Percentiles rank a stretch among this genome's conserved stretches.
Conservation (phyloP, 2,888 invertebrate species). For the Tenthredo amoena region DNA sequence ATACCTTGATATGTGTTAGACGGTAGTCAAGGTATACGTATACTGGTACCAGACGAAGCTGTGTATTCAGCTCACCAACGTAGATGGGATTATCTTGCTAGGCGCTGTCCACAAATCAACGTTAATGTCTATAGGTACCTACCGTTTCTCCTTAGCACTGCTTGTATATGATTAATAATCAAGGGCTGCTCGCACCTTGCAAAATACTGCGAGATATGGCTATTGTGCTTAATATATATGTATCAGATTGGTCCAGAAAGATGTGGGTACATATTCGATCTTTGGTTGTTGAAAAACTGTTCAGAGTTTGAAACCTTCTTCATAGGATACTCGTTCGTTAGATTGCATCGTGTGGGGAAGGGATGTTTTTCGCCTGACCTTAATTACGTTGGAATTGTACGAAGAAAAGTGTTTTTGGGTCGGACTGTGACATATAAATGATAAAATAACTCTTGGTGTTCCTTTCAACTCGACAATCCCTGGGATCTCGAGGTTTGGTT, state of each 20-base stretch:
- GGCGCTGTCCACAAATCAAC: slow-evolving; percentile 50
- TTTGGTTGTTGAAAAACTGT: not conserved
- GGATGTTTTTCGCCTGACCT: not conserved
- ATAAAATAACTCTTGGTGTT: slow-evolving; percentile 75
- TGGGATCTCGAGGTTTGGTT: slow-evolving; percentile 8
- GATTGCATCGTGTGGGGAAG: not conserved
- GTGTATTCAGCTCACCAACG: slow-evolving; percentile 28
- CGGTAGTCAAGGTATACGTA: slow-evolving; percentile 18
- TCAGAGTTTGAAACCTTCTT: not conserved
- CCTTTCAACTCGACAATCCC: slow-evolving; percentile 54
- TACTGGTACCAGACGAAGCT: not conserved
- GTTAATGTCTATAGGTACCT: slow-evolving; percentile 34
- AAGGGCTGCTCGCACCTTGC: slow-evolving; percentile 17
- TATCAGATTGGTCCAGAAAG: not conserved
- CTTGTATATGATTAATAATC: slow-evolving; percentile 40
- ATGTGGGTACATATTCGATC: not conserved
- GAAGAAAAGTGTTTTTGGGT: slow-evolving; percentile 16
- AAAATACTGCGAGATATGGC: slow-evolving; percentile 6
- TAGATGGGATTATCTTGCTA: slow-evolving; percentile 31
- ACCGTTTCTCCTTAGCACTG: not conserved
- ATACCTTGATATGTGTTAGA: slow-evolving; percentile 3
- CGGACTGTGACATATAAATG: slow-evolving; percentile 73
- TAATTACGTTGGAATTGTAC: not conserved
- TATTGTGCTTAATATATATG: not conserved
- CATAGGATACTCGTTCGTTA: not conserved